A percentile compares a stretch with the other conserved stretches of the same genome.
phyloP scores from a whole-genome alignment of 2,888 invertebrate species.

The Tetragonula carbonaria region DNA sequence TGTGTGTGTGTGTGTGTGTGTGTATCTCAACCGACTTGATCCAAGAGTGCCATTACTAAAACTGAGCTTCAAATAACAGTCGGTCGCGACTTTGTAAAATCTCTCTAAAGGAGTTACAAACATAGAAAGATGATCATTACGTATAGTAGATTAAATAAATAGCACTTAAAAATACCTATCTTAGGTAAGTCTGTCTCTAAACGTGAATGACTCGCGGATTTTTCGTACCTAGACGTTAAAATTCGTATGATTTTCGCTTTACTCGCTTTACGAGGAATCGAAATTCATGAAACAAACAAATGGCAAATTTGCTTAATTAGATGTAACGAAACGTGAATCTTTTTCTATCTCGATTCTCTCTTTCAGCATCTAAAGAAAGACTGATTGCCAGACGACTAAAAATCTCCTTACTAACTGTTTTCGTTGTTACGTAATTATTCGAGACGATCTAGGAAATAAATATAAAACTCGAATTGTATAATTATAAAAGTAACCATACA shows the following conservation, averaged over 20 bases:
- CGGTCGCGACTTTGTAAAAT: constrained; percentile 27
- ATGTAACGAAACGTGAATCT: not conserved
- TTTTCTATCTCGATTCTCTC: constrained; percentile 9
- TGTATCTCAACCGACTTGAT: constrained; percentile 13
- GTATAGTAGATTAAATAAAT: constrained; percentile 68
- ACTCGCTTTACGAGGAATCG: not conserved
- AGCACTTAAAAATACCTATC: constrained; percentile 64
- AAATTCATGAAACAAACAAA: constrained; percentile 18
- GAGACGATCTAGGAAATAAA: not conserved
- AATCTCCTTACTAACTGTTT: not conserved
- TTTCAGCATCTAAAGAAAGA: constrained; percentile 50
- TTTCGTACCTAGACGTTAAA: constrained; percentile 34
- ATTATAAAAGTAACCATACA: not conserved
- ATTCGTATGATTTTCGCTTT: constrained; percentile 12
- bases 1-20: too few relatives aligned
- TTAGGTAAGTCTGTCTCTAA: constrained; percentile 60
- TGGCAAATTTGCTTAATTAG: constrained; percentile 11
- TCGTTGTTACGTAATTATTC: constrained; percentile 6
- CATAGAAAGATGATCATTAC: constrained; percentile 52
- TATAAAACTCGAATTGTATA: constrained; percentile 29
- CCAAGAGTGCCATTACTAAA: constrained; percentile 16
- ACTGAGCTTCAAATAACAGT: constrained; percentile 3
- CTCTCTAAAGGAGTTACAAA: constrained; percentile 58
- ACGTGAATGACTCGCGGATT: constrained; percentile 45
- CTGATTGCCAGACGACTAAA: constrained; percentile 8